Evolutionary conservation across 2,797 vertebrate species (phyloP).

Genomic region (Oreonectes daqikongensis): DNA sequence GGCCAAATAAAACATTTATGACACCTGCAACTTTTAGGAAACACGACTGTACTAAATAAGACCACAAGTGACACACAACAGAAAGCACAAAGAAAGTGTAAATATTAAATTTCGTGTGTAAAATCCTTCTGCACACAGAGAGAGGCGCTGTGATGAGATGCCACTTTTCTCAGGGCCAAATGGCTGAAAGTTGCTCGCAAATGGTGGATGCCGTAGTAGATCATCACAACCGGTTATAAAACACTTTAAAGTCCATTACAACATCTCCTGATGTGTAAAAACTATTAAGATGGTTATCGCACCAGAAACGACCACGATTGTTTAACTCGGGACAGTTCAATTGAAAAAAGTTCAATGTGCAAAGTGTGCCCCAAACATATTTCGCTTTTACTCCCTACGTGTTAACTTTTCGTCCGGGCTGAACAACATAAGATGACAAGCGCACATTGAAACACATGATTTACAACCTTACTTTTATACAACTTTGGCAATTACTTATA

Average conservation of each 20-base stretch:
- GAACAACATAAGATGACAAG: neutral
- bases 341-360: constrained; percentile 17
- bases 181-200: constrained; percentile 51
- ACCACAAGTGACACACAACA: neutral
- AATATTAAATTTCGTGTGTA: constrained; percentile 16
- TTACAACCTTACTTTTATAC: too few species aligned
- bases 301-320: neutral
- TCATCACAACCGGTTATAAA: constrained; percentile 20
- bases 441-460: neutral
- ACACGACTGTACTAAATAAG: neutral
- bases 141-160: constrained; percentile 45
- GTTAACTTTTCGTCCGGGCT: neutral
- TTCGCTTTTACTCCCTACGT: neutral
- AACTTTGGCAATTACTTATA: neutral
- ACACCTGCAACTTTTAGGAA: neutral
- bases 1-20: neutral
- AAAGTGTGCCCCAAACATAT: neutral
- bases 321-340: neutral
- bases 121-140: constrained; percentile 29
- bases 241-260: neutral
- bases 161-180: constrained; percentile 47
- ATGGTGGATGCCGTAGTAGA: constrained; percentile 47
- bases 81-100: constrained; percentile 10
- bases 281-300: neutral
- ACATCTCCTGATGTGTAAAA: neutral